A percentile compares a stretch with the other conserved stretches of the same genome.
Evolutionary conservation across 1,140 invertebrate species (phyloP).

Genomic region (Drosophila equinoxialis): DNA sequence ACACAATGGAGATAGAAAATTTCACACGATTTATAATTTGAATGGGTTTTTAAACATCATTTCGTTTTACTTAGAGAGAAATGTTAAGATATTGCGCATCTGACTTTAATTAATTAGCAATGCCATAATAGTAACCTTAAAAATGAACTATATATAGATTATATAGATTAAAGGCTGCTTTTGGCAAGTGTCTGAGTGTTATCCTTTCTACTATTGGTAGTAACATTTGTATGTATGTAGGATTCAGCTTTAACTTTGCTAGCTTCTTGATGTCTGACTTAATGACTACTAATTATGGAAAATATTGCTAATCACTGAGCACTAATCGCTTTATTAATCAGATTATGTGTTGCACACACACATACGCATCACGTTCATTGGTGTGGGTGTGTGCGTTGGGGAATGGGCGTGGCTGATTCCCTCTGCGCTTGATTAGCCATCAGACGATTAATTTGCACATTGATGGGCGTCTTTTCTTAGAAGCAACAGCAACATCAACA

Average conservation of each 20-base stretch:
- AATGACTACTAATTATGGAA: conserved; percentile 71
- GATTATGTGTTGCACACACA: conserved; percentile 51
- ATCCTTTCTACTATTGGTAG: background rate
- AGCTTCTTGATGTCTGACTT: conserved; percentile 42
- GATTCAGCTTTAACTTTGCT: conserved; percentile 17
- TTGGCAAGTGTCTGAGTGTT: too few relatives aligned
- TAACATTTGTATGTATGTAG: background rate
- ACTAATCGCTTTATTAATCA: conserved; percentile 77
- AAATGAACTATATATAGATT: too few relatives aligned
- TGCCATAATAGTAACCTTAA: too few relatives aligned
- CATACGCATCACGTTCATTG: too few relatives aligned
- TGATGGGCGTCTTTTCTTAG: conserved; percentile 75
- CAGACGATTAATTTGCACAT: conserved; percentile 76
- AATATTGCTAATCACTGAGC: conserved; percentile 74
- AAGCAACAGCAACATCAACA: conserved; percentile 33
- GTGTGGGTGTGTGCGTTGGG: background rate
- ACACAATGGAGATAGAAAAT: too few relatives aligned
- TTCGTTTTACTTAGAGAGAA: too few relatives aligned
- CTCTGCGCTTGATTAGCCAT: conserved; percentile 63
- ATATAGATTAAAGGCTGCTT: too few relatives aligned
- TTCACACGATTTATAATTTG: too few relatives aligned
- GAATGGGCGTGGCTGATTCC: conserved; percentile 39
- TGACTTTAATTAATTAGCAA: too few relatives aligned
- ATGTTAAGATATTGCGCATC: too few relatives aligned
- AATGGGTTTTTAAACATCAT: too few relatives aligned